phyloP scores from a whole-genome alignment of 2,797 vertebrate genomes.

The Sylvilagus floridanus region DNA sequence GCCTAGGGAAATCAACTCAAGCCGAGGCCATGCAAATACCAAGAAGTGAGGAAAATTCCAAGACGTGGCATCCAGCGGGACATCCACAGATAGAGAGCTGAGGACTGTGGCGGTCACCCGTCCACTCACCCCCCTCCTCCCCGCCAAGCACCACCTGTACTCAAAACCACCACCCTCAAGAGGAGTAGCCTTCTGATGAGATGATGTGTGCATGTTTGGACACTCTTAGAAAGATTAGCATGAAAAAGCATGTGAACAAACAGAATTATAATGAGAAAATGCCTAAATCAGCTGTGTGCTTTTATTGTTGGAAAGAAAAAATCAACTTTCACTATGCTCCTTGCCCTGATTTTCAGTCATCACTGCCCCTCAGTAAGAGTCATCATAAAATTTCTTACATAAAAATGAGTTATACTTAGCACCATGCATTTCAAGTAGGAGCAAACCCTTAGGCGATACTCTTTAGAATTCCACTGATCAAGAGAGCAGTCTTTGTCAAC shows the following conservation, averaged over 20 bases:
- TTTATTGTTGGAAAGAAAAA: not conserved
- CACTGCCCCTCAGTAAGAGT: not conserved
- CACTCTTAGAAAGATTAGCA: not conserved
- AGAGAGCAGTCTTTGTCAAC: not conserved
- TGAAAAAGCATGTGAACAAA: not conserved
- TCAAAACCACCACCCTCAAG: not conserved
- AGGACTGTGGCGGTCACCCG: not conserved
- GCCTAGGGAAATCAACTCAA: not conserved
- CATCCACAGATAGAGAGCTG: not conserved
- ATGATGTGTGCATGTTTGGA: not conserved
- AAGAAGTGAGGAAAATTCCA: conserved; percentile 28
- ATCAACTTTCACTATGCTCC: not conserved
- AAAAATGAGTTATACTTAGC: not conserved
- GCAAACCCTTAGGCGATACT: not conserved
- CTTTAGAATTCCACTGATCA: not conserved
- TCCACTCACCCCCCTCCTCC: not conserved
- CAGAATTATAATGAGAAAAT: not conserved
- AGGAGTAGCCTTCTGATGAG: not conserved
- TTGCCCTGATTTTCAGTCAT: not conserved
- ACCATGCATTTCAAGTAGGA: not conserved
- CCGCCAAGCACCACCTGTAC: too few species aligned
- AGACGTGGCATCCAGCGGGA: fast-evolving
- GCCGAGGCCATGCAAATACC: not conserved
- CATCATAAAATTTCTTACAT: not conserved
- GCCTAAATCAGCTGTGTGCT: not conserved